Evolutionary conservation across 2,888 invertebrate genomes (phyloP).

Genomic region (Heliconius charithonia): DNA sequence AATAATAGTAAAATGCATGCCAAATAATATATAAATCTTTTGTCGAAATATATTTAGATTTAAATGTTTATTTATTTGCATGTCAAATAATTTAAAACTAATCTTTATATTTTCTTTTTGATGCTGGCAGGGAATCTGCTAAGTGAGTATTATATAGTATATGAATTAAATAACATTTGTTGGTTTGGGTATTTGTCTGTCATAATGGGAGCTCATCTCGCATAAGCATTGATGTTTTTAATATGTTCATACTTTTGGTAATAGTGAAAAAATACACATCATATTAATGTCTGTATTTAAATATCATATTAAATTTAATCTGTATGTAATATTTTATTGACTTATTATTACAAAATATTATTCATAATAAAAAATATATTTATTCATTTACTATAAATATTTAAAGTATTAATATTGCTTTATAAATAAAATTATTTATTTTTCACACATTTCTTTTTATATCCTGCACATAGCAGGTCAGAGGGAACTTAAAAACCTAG

Average conservation of each 20-base stretch:
- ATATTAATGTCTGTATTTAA: slow-evolving; percentile 1
- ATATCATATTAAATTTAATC: not conserved
- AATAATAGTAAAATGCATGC: not conserved
- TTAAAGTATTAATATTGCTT: too few species aligned
- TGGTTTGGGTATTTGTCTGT: slow-evolving; percentile 14
- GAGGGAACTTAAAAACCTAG: too few species aligned
- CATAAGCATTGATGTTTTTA: not conserved
- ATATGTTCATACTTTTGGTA: not conserved
- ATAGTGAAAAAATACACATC: not conserved
- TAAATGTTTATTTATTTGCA: slow-evolving; percentile 15
- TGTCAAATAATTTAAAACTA: slow-evolving; percentile 53
- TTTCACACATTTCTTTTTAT: too few species aligned
- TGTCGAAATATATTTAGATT: not conserved
- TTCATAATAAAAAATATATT: too few species aligned
- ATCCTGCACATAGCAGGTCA: too few species aligned
- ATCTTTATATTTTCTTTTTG: slow-evolving; percentile 70
- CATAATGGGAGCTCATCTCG: slow-evolving; percentile 1
- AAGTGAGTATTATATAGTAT: slow-evolving; percentile 74
- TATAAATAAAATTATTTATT: too few species aligned
- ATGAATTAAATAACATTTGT: slow-evolving; percentile 26
- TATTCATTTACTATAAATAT: too few species aligned
- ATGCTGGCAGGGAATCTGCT: slow-evolving; percentile 83
- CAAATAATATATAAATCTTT: too few species aligned
- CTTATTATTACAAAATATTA: not conserved
- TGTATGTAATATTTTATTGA: not conserved